phyloP scores from a whole-genome alignment of 1,140 invertebrate species.

The Scaptomyza pallida region DNA sequence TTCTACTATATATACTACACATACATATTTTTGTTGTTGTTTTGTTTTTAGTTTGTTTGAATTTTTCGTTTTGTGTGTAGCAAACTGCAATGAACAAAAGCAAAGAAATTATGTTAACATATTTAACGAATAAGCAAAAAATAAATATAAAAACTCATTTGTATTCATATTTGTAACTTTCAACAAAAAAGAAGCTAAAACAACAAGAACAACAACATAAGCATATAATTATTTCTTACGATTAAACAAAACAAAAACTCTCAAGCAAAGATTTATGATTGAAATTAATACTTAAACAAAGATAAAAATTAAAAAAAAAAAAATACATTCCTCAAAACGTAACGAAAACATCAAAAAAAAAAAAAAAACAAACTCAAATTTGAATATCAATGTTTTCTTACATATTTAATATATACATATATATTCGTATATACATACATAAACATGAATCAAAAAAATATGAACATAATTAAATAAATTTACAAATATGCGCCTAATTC shows the following conservation, averaged over 20 bases:
- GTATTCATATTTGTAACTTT: slow-evolving; percentile 22
- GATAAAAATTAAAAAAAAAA: slow-evolving; percentile 23
- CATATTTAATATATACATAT: slow-evolving; percentile 50
- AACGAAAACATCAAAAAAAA: slow-evolving; percentile 28
- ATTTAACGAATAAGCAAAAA: slow-evolving; percentile 32
- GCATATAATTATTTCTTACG: slow-evolving; percentile 29
- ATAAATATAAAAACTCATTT: too few relatives aligned
- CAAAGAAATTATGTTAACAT: slow-evolving; percentile 36
- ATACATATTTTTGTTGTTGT: slow-evolving; percentile 1
- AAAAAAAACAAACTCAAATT: slow-evolving; percentile 28
- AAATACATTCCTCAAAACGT: slow-evolving; percentile 30
- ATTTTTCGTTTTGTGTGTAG: slow-evolving; percentile 12
- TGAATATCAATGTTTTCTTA: slow-evolving; percentile 64
- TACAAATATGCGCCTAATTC: slow-evolving; percentile 29
- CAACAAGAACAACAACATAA: slow-evolving; percentile 8
- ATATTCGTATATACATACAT: slow-evolving; percentile 2
- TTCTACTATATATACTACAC: slow-evolving; percentile 2
- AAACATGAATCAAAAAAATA: slow-evolving; percentile 30
- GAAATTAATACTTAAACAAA: slow-evolving; percentile 18
- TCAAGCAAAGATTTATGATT: slow-evolving; percentile 8
- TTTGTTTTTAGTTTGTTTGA: slow-evolving; percentile 18
- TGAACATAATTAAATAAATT: slow-evolving; percentile 25
- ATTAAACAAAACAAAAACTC: slow-evolving; percentile 16
- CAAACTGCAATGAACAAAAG: slow-evolving; percentile 25
- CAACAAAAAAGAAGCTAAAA: slow-evolving; percentile 14